A percentile compares a stretch with the other conserved stretches of the same genome.
Conservation (phyloP, 2,113 vertebrate species). For the Grammomys dolichurus region DNA sequence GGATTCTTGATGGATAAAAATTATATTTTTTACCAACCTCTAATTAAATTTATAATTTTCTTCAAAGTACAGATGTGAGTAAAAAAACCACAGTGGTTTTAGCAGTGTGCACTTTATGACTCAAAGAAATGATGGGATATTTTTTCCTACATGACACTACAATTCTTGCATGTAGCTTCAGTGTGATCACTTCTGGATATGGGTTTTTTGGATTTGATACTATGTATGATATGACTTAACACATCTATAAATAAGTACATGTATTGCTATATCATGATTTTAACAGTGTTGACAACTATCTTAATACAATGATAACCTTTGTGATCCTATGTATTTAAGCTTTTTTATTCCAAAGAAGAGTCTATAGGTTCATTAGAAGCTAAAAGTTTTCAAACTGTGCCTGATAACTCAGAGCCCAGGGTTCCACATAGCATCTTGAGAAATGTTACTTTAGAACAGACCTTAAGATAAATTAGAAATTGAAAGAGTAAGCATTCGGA, state of each 20-base stretch:
- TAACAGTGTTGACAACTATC: constrained; percentile 1
- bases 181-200: background rate
- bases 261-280: background rate
- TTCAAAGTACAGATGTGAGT: constrained; percentile 2
- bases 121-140: constrained; percentile 47
- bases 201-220: constrained; percentile 26
- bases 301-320: constrained; percentile 35
- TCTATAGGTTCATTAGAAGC: constrained; percentile 32
- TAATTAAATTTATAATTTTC: constrained; percentile 33
- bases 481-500: background rate
- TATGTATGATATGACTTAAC: background rate
- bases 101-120: constrained; percentile 17
- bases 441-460: constrained; percentile 35
- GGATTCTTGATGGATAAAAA: background rate
- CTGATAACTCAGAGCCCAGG: background rate
- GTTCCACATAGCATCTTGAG: constrained; percentile 57
- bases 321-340: background rate
- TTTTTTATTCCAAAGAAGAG: background rate
- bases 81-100: background rate
- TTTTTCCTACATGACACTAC: background rate
- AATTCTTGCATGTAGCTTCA: constrained; percentile 9
- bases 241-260: background rate
- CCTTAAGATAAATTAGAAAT: background rate
- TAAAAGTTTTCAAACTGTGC: background rate
- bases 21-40: constrained; percentile 7